Conservation (phyloP, 1,140 invertebrate genomes). For the Orchestia grillus region DNA sequence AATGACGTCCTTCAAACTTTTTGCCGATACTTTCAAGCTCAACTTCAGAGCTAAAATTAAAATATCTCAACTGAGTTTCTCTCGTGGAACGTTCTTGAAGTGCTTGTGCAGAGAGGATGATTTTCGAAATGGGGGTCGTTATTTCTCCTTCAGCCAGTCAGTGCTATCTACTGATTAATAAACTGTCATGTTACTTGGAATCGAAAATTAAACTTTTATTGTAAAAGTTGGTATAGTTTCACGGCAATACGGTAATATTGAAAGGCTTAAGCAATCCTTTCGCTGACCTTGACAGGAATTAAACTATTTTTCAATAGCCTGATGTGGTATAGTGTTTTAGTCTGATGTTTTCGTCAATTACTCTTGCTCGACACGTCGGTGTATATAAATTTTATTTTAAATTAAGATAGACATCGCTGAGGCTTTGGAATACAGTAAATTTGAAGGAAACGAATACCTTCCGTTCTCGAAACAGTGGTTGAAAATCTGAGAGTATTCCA, state of each 20-base stretch:
- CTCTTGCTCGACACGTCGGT: not conserved
- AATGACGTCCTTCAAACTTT: slow-evolving; percentile 54
- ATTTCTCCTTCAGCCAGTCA: not conserved
- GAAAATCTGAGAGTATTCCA: too few species aligned
- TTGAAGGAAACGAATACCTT: too few species aligned
- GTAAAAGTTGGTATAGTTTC: not conserved
- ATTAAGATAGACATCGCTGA: not conserved
- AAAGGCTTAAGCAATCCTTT: not conserved
- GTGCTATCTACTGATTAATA: not conserved
- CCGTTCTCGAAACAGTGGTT: too few species aligned
- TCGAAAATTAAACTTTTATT: not conserved
- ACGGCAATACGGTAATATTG: not conserved
- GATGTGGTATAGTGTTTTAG: not conserved
- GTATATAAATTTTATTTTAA: not conserved
- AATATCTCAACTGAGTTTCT: slow-evolving; percentile 3
- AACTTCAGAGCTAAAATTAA: slow-evolving; percentile 46
- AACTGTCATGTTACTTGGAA: not conserved
- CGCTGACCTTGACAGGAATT: not conserved
- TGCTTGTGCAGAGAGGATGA: not conserved
- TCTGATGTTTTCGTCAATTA: not conserved
- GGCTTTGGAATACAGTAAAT: too few species aligned
- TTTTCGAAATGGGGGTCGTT: not conserved
- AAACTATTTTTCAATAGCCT: not conserved
- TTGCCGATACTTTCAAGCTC: slow-evolving; percentile 21
- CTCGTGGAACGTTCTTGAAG: not conserved